Evolutionary conservation across 1,140 invertebrate genomes (phyloP).

Genomic region (Diploscapter pachys): DNA sequence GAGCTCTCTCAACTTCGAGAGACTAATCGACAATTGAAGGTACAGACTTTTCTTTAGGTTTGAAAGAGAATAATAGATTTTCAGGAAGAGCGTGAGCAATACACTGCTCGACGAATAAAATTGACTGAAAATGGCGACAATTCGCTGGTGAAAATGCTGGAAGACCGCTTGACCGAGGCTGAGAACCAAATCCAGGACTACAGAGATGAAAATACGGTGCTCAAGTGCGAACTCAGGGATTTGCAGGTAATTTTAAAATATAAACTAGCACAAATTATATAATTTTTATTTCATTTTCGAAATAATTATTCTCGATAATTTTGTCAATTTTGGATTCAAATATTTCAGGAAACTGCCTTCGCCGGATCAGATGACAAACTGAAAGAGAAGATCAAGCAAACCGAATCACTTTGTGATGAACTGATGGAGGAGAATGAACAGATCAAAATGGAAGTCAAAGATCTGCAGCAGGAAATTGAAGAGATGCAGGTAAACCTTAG

Average conservation of each 20-base stretch:
- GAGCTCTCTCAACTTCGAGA: constrained; percentile 60
- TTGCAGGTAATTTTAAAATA: constrained; percentile 40
- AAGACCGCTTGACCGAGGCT: constrained; percentile 51
- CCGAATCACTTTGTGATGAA: constrained; percentile 80
- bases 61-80: background rate
- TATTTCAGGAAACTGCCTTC: constrained; percentile 22
- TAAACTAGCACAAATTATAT: background rate
- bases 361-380: constrained; percentile 32
- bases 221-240: constrained; percentile 51
- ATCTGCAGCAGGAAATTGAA: constrained; percentile 91
- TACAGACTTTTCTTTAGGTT: constrained; percentile 4
- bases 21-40: constrained; percentile 25
- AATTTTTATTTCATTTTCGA: background rate
- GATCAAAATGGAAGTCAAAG: constrained; percentile 84
- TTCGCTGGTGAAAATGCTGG: constrained; percentile 46
- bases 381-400: constrained; percentile 26
- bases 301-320: constrained; percentile 16
- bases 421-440: constrained; percentile 93
- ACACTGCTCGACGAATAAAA: constrained; percentile 38
- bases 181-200: constrained; percentile 55
- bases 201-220: constrained; percentile 54
- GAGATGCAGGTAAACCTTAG: constrained; percentile 77
- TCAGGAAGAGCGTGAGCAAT: constrained; percentile 28
- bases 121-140: constrained; percentile 35
- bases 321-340: background rate